phyloP scores from a whole-genome alignment of 2,888 invertebrate species.

The Morpho deidamia region DNA sequence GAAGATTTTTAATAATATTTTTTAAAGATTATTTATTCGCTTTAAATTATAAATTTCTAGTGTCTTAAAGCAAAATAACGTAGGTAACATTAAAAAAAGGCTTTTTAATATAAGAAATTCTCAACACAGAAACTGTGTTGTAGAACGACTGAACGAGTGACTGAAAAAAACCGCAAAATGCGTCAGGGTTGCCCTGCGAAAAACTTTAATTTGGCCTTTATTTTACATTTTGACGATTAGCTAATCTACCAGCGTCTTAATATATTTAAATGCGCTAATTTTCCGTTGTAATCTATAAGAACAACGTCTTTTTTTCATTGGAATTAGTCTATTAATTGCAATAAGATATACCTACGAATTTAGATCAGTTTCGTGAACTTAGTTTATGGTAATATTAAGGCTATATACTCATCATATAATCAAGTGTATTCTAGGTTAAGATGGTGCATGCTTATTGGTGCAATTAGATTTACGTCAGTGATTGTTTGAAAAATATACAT shows the following conservation, averaged over 20 bases:
- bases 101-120: slow-evolving; percentile 16
- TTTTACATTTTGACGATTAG: background rate
- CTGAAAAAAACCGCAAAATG: slow-evolving; percentile 1
- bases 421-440: background rate
- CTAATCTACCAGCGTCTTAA: background rate
- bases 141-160: slow-evolving; percentile 13
- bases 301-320: too few species aligned
- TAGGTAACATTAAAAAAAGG: too few species aligned
- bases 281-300: slow-evolving; percentile 5
- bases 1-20: too few species aligned
- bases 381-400: slow-evolving; percentile 27
- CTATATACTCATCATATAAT: background rate
- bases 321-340: slow-evolving; percentile 24
- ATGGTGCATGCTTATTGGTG: background rate
- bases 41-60: too few species aligned
- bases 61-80: too few species aligned
- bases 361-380: slow-evolving; percentile 35
- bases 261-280: slow-evolving; percentile 13
- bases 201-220: background rate
- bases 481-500: slow-evolving; percentile 1
- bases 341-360: slow-evolving; percentile 33
- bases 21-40: too few species aligned
- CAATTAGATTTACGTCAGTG: slow-evolving; percentile 1
- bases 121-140: slow-evolving; percentile 7
- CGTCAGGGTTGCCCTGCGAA: background rate